These are phyloP conservation scores for Andrena haemorrhoa DNA, from an alignment of 2,888 invertebrate genomes.

Conservation along the genomic window DNA sequence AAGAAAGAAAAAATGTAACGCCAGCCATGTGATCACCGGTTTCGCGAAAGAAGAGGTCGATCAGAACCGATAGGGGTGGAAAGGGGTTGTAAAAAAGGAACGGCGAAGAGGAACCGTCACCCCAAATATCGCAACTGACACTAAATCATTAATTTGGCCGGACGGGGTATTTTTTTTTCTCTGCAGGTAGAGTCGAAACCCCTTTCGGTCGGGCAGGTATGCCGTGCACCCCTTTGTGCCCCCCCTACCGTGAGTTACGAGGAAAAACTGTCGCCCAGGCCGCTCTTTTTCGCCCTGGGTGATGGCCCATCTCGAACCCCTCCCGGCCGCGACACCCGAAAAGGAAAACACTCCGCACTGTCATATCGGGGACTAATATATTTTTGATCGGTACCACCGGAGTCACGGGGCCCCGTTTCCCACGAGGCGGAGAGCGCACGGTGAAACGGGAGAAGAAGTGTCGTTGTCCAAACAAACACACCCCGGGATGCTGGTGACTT, in stretches of 20 bases:
- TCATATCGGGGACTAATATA: conserved; percentile 85
- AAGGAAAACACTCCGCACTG: conserved; percentile 84
- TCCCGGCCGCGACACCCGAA: conserved; percentile 45
- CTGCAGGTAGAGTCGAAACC: conserved; percentile 79
- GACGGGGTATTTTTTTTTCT: conserved; percentile 67
- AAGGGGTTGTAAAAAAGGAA: conserved; percentile 13
- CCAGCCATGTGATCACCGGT: conserved; percentile 51
- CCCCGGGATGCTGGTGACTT: conserved; percentile 77
- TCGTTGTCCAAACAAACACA: conserved; percentile 85
- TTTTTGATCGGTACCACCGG: conserved; percentile 84
- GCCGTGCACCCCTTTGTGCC: conserved; percentile 71
- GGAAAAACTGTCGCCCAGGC: conserved; percentile 47
- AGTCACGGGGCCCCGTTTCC: conserved; percentile 79
- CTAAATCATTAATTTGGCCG: conserved; percentile 84
- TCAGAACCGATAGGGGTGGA: conserved; percentile 25
- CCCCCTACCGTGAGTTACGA: conserved; percentile 55
- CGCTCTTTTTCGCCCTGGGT: conserved; percentile 38
- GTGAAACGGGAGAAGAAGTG: conserved; percentile 73
- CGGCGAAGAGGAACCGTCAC: conserved; percentile 59
- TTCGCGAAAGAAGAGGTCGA: conserved; percentile 55
- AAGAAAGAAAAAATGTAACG: conserved; percentile 55
- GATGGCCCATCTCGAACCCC: conserved; percentile 66
- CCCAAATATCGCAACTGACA: conserved; percentile 81
- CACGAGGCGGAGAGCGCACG: conserved; percentile 72
- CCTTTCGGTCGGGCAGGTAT: conserved; percentile 81